These are phyloP conservation scores for Pygmarrhopalites habei DNA, from an alignment of 1,140 invertebrate species.

Conservation along the genomic window DNA sequence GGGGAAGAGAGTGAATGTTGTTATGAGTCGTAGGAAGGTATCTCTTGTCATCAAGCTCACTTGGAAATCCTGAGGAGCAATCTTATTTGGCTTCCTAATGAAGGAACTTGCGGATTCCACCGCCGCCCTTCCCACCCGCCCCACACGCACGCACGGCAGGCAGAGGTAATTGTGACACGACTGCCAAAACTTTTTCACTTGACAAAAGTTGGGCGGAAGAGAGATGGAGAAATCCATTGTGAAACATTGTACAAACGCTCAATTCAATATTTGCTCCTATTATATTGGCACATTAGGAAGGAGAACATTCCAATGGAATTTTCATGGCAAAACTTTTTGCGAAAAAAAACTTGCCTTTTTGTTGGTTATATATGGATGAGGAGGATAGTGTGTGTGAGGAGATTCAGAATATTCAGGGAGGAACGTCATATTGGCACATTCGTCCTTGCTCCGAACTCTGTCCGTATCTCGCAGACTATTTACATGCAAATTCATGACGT, in stretches of 20 bases:
- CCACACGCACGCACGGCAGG: background rate
- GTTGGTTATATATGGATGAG: too few species aligned
- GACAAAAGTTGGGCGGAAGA: background rate
- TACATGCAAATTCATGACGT: too few species aligned
- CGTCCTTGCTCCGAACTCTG: too few species aligned
- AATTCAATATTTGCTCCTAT: slow-evolving; percentile 9
- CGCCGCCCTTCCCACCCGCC: background rate
- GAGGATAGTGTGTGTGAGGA: too few species aligned
- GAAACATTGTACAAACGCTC: background rate
- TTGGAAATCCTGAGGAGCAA: background rate
- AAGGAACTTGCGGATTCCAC: background rate
- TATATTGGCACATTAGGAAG: background rate
- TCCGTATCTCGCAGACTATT: too few species aligned
- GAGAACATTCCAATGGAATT: too few species aligned
- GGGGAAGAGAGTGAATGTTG: too few species aligned
- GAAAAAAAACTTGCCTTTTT: too few species aligned
- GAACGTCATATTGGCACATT: too few species aligned
- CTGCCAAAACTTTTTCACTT: background rate
- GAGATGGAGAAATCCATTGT: slow-evolving; percentile 2
- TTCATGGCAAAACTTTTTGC: too few species aligned
- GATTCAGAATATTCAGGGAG: too few species aligned
- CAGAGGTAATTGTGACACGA: background rate
- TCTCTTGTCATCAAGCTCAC: background rate
- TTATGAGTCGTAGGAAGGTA: too few species aligned
- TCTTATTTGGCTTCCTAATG: background rate